Percentiles rank a stretch among this genome's conserved stretches.
These are phyloP conservation scores for Jaculus jaculus DNA, from an alignment of 2,113 vertebrate genomes.

Conservation along the genomic window DNA sequence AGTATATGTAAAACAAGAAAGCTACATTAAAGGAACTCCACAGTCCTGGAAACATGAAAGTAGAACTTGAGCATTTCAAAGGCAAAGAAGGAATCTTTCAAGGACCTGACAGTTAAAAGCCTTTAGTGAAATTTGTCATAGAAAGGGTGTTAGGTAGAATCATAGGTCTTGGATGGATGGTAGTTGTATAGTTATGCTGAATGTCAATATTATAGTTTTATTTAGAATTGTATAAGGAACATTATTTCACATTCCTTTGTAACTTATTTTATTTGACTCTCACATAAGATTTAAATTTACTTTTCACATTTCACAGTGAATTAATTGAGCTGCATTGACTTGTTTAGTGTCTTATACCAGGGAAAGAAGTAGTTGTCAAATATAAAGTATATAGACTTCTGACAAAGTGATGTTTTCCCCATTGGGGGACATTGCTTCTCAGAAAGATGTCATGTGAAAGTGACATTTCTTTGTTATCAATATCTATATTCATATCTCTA, in stretches of 20 bases:
- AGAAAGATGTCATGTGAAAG: not conserved
- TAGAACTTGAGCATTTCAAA: not conserved
- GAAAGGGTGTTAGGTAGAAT: not conserved
- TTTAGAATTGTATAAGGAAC: slow-evolving; percentile 1
- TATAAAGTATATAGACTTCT: not conserved
- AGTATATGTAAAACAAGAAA: not conserved
- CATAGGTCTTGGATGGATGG: not conserved
- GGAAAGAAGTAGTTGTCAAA: not conserved
- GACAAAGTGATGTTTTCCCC: not conserved
- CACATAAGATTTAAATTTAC: not conserved
- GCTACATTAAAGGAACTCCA: not conserved
- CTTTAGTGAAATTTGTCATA: not conserved
- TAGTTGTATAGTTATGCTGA: not conserved
- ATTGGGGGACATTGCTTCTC: not conserved
- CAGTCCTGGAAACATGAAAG: not conserved
- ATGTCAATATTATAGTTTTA: not conserved
- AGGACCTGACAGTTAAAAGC: not conserved
- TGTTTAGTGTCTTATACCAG: not conserved
- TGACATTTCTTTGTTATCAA: slow-evolving; percentile 6
- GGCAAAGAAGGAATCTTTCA: not conserved
- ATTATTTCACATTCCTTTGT: not conserved
- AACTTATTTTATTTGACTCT: slow-evolving; percentile 10
- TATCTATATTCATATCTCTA: not conserved
- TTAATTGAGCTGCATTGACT: not conserved
- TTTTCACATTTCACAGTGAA: not conserved